Percentiles rank a stretch among this genome's conserved stretches.
Conservation (phyloP, 2,888 invertebrate genomes). For the Epinotia demarniana region DNA sequence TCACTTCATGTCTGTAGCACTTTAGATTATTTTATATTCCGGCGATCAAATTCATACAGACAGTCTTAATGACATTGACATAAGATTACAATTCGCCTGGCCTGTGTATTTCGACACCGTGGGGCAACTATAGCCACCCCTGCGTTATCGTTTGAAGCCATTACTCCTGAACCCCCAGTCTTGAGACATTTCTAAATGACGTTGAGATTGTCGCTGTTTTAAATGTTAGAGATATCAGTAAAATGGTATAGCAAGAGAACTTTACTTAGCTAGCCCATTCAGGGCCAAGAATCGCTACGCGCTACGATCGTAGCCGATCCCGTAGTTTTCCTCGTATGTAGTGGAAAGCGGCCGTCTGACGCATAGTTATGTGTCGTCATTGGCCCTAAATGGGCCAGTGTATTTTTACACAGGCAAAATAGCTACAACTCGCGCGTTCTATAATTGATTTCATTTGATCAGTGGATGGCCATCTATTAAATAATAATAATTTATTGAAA, state of each 20-base stretch:
- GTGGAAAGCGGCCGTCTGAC: no score
- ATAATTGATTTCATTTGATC: not conserved
- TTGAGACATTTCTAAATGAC: slow-evolving; percentile 14
- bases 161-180: slow-evolving; percentile 3
- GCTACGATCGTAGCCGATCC: no score
- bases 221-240: not conserved
- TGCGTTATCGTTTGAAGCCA: slow-evolving; percentile 14
- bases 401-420: not conserved
- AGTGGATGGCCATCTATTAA: no score
- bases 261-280: no score
- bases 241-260: not conserved
- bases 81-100: not conserved
- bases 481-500: no score
- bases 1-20: not conserved
- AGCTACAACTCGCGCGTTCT: not conserved
- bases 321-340: no score
- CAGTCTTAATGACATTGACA: not conserved
- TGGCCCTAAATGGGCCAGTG: no score
- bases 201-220: not conserved
- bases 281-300: no score
- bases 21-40: slow-evolving; percentile 1
- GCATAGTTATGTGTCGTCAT: no score
- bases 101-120: not conserved
- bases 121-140: slow-evolving; percentile 17
- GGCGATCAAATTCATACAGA: not conserved